Evolutionary conservation across 2,113 vertebrate genomes (phyloP).

Genomic region (Aleadryas rufinucha): DNA sequence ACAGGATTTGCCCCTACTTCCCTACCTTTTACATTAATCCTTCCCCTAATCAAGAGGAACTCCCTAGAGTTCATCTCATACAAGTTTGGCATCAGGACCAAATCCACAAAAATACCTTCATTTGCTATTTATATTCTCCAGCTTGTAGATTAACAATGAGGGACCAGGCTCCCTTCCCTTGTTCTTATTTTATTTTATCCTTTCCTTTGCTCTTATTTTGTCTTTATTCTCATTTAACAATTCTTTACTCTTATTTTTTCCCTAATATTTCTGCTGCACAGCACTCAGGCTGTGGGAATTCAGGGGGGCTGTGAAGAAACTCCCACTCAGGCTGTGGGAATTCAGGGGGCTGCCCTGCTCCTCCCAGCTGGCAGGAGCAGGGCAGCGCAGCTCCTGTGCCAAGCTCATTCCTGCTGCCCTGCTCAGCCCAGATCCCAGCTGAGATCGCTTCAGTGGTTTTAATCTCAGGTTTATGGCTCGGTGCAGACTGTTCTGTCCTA

Average conservation of each 20-base stretch:
- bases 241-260: not conserved
- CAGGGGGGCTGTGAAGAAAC: not conserved
- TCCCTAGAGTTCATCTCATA: not conserved
- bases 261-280: accelerated
- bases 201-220: not conserved
- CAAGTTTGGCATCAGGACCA: not conserved
- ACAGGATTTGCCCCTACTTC: not conserved
- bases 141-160: not conserved
- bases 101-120: not conserved
- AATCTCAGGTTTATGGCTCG: not conserved
- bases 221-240: not conserved
- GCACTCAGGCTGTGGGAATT: not conserved
- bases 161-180: not conserved
- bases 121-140: not conserved
- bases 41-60: not conserved
- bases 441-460: not conserved
- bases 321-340: not conserved
- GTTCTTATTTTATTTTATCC: not conserved
- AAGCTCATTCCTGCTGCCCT: not conserved
- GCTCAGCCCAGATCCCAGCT: not conserved
- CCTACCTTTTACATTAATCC: not conserved
- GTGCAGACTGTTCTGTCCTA: not conserved
- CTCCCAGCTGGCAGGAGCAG: not conserved
- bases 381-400: not conserved
- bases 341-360: not conserved